Evolutionary conservation across 2,113 vertebrate species (phyloP), one percentile per base, ranked within the genome.

Genomic region (Phrynosoma platyrhinos): DNA sequence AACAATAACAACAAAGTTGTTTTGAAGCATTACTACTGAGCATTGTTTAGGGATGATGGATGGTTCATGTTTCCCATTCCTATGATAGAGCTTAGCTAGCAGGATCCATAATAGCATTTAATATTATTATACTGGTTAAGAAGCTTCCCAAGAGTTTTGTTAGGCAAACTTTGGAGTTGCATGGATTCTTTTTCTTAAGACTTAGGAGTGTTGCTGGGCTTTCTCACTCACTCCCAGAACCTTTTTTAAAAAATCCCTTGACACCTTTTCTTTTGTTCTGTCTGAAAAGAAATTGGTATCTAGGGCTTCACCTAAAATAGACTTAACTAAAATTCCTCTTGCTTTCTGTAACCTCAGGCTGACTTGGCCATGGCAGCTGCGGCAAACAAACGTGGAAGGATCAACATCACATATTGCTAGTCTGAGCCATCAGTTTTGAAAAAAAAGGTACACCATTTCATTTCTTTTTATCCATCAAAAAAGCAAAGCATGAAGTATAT

Each of bases 241-340:
- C 40, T 82, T 47, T 47, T 47, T 47, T 25, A 42, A 14, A 52
- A 23, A 82, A 42, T 66, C 40, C 62, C 12, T 40, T 66, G 23
- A 21, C 2, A 7, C 23, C 40, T 82, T 82, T 82, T 40, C 77
- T 79, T 79, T n/a, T 79, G 52, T 82, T 30, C 62, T 42, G 10
- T 66, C 64, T 82, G 23, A 82, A 66, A 20, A 25, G 36, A 82
- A 66, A 66, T 58, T 66, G 23, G 27, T 79, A 52, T 79, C 27
- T 79, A 55, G 27, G 80, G 62, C 23, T 66, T 82, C 80, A 82
- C 10, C 58, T 66, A 14, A 82, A 82, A 82, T 72, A 82, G 12
- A 32, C 16, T 36, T n/a, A 72, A 66, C 62, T 82, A 64, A 66
- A 27, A 82, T 32, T 72, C n/a, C 32, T 72, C 32, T 81, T n/a